Evolutionary conservation across 2,113 vertebrate genomes (phyloP), one percentile per base, ranked within the genome.

Genomic region (Boulengeromyrus knoepffleri): DNA sequence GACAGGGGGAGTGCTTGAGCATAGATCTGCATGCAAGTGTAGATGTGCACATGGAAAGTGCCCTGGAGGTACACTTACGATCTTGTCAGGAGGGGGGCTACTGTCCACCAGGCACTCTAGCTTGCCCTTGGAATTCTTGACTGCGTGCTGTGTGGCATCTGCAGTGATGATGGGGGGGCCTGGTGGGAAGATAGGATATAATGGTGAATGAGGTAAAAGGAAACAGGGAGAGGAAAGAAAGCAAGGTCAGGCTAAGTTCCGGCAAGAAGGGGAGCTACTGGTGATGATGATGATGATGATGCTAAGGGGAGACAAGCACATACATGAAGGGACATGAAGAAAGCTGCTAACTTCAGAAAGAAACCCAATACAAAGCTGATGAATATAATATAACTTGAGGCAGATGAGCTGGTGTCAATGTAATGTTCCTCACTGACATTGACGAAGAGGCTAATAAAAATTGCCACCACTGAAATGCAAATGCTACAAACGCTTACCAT

Each of bases 71-170:
- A 88, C 31, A 92, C 97, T 97, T 95, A 98, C 97, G 90, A 98
- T 97, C n/a, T 97, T 96, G 87, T 98, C 97, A 13, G 97, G 97
- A 0, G 95, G 94, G 0, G 97, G 97, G 39, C 96, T 97, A 91
- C 97, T 97, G 53, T 94, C 96, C 93, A 98, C 96, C 27, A 97
- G 91, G 91, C 97, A 98, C 93, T 97, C 97, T 77, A 98, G 95
- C 90, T 97, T 96, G 90, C 97, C 97, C 74, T 97, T 97, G 89
- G 96, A 96, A 90, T 97, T 96, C 91, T 97, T 96, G 89, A 96
- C 93, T n/a, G 97, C 97, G 0, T 97, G 96, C 66, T 96, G 96
- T 0, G 96, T 96, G 66, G 94, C 92, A 0, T 97, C 97, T 15
- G 95, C 96, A 2, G 95, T 97, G 94, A 98, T 97, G 91, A 97